Percentiles rank a stretch among this genome's conserved stretches.
Conservation (phyloP, 92 coral and sea anemone genomes). For the Bergia puertoricense region DNA sequence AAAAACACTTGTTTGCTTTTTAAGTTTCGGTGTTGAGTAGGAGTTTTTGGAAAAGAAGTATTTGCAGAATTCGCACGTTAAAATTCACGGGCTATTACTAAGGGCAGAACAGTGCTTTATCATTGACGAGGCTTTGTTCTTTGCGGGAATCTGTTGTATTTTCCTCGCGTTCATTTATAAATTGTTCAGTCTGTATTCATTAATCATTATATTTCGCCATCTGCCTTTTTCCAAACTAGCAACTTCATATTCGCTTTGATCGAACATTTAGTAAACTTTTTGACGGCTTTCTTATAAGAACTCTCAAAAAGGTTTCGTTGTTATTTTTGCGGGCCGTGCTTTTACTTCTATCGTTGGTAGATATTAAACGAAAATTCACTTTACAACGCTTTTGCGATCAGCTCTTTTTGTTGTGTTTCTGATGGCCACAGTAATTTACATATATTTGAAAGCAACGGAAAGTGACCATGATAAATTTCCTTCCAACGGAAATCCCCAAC, state of each 20-base stretch:
- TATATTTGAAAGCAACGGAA: slow-evolving; percentile 82
- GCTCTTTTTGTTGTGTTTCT: slow-evolving; percentile 31
- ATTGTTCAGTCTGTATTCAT: slow-evolving; percentile 24
- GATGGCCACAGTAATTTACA: slow-evolving; percentile 63
- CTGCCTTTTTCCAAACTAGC: slow-evolving; percentile 19
- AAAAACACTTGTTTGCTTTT: slow-evolving; percentile 5
- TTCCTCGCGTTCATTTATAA: slow-evolving; percentile 12
- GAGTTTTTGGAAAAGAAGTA: not conserved
- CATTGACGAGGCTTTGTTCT: slow-evolving; percentile 2
- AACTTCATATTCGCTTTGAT: not conserved
- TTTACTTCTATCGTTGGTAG: not conserved
- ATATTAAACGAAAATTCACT: not conserved
- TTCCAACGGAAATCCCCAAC: slow-evolving; percentile 84
- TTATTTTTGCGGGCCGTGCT: not conserved
- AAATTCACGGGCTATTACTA: not conserved
- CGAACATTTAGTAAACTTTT: not conserved
- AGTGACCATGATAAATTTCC: slow-evolving; percentile 85
- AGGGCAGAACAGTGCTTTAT: not conserved
- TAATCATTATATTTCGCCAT: not conserved
- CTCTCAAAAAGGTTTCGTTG: not conserved
- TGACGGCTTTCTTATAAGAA: not conserved
- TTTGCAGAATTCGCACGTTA: not conserved
- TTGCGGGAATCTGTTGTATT: not conserved
- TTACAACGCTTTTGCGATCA: slow-evolving; percentile 10
- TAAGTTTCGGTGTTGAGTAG: slow-evolving; percentile 5